Percentiles rank a stretch among this genome's conserved stretches.
Evolutionary conservation across 2,888 invertebrate genomes (phyloP).

Genomic region (Parelbella ahira): DNA sequence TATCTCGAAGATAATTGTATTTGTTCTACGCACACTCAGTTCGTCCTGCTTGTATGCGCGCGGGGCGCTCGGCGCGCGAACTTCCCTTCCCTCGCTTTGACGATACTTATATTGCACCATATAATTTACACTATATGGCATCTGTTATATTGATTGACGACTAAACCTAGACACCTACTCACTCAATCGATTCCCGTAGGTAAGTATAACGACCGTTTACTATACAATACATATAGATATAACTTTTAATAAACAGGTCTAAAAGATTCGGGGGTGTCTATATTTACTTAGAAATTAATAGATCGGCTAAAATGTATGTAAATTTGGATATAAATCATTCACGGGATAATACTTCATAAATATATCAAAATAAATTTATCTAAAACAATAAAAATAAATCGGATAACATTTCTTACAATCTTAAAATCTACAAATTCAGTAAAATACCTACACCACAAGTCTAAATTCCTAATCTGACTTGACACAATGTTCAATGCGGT

Average conservation of each 20-base stretch:
- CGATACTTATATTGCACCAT: too few species aligned
- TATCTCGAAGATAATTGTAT: conserved; percentile 43
- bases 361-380: conserved; percentile 71
- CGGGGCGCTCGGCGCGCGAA: too few species aligned
- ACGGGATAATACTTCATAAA: conserved; percentile 52
- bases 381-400: conserved; percentile 55
- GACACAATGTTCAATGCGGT: too few species aligned
- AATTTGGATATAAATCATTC: conserved; percentile 32
- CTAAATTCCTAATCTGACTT: conserved; percentile 52
- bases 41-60: conserved; percentile 47
- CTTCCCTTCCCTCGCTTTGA: too few species aligned
- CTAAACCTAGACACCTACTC: too few species aligned
- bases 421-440: conserved; percentile 56
- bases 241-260: conserved; percentile 4
- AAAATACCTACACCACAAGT: conserved; percentile 64
- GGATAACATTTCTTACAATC: conserved; percentile 39
- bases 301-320: conserved; percentile 26
- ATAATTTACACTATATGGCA: too few species aligned
- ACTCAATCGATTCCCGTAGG: background rate
- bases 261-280: conserved; percentile 3
- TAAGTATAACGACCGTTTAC: conserved; percentile 11
- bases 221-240: conserved; percentile 12
- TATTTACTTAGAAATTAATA: conserved; percentile 21
- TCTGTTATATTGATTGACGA: too few species aligned
- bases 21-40: conserved; percentile 33